A percentile compares a stretch with the other conserved stretches of the same genome.
phyloP scores from a whole-genome alignment of 2,797 vertebrate genomes.

The Tachyglossus aculeatus region DNA sequence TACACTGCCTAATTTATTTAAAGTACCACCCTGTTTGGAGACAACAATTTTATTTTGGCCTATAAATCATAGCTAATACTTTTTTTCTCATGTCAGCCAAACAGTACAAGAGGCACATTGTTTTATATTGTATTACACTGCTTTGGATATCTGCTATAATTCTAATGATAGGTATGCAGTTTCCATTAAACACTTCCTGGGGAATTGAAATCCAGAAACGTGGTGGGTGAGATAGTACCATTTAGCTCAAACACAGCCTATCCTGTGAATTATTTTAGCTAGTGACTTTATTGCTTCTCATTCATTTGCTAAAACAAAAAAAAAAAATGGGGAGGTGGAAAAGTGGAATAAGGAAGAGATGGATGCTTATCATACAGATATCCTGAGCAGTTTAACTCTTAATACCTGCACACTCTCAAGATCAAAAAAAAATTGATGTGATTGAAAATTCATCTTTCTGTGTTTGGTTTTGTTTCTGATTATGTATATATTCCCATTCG shows the following conservation, averaged over 20 bases:
- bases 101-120: neutral
- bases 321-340: neutral
- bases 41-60: neutral
- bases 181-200: neutral
- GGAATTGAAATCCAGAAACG: neutral
- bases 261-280: conserved; percentile 12
- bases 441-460: neutral
- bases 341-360: conserved; percentile 3
- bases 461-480: neutral
- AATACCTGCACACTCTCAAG: conserved; percentile 5
- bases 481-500: neutral
- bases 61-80: neutral
- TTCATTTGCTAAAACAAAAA: conserved; percentile 8
- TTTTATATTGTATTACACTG: neutral
- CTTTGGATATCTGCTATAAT: neutral
- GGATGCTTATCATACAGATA: no score
- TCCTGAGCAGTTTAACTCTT: conserved; percentile 2
- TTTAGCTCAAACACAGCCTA: conserved; percentile 1
- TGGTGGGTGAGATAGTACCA: neutral
- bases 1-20: neutral
- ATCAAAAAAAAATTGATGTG: neutral
- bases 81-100: conserved; percentile 1
- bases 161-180: neutral
- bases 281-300: neutral
- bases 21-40: neutral